Percentiles rank a stretch among this genome's conserved stretches.
These are phyloP conservation scores for Aurelia aurita complex sp. Pacific DNA, from an alignment of 30 jellyfish, hydroid and myxozoan species.

Conservation along the genomic window DNA sequence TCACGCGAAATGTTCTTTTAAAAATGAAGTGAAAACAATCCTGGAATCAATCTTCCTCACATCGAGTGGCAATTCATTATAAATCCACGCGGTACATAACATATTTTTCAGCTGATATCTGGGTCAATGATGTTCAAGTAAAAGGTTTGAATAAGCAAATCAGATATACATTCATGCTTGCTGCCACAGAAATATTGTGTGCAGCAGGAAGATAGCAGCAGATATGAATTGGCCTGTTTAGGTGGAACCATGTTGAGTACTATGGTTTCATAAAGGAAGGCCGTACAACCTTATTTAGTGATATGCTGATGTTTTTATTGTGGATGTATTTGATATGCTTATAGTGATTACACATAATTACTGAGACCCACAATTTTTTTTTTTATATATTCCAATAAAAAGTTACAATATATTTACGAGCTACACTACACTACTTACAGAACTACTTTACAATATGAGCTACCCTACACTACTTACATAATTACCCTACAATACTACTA, in stretches of 20 bases:
- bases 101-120: neutral
- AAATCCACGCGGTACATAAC: no score
- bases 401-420: no score
- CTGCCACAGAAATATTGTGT: neutral
- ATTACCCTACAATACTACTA: no score
- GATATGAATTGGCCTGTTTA: neutral
- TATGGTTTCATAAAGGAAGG: conserved; percentile 9
- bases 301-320: neutral
- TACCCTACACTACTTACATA: no score
- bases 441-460: no score
- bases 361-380: neutral
- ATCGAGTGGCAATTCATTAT: no score
- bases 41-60: no score
- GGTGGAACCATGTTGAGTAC: neutral
- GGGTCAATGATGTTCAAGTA: conserved; percentile 9
- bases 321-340: neutral
- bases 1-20: no score
- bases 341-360: neutral
- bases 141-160: conserved; percentile 5
- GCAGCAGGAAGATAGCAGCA: neutral
- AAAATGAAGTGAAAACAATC: no score
- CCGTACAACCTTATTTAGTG: neutral
- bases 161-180: neutral
- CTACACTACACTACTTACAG: no score
- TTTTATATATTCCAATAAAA: no score